phyloP scores from a whole-genome alignment of 2,797 vertebrate genomes.

The Adrianichthys oophorus region DNA sequence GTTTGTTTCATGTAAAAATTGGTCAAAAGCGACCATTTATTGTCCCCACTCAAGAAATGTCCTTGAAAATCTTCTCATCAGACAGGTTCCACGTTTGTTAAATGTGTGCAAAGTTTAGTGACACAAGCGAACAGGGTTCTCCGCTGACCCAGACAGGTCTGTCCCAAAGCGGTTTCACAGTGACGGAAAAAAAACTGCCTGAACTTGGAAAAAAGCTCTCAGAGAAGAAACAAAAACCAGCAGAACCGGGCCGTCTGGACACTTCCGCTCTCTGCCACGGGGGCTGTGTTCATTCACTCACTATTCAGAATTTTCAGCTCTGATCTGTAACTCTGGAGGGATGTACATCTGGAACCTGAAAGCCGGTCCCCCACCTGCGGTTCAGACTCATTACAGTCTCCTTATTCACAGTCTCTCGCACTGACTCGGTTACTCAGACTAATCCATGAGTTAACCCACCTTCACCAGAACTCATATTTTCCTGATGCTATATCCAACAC shows the following conservation, averaged over 20 bases:
- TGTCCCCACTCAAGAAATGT: slow-evolving; percentile 39
- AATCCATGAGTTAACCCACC: slow-evolving; percentile 39
- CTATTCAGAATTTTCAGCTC: slow-evolving; percentile 71
- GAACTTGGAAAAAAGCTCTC: slow-evolving; percentile 68
- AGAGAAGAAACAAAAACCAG: slow-evolving; percentile 48
- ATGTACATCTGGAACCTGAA: slow-evolving; percentile 69
- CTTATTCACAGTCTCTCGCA: slow-evolving; percentile 24
- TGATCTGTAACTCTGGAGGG: slow-evolving; percentile 65
- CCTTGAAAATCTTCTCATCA: slow-evolving; percentile 53
- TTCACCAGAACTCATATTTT: slow-evolving; percentile 48
- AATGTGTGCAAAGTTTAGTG: too few relatives aligned
- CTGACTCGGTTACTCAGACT: slow-evolving; percentile 23
- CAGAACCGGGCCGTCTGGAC: slow-evolving; percentile 68
- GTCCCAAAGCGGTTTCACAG: slow-evolving; percentile 65
- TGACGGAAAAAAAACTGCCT: slow-evolving; percentile 73
- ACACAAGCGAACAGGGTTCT: slow-evolving; percentile 26
- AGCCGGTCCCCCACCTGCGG: slow-evolving; percentile 39
- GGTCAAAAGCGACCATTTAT: slow-evolving; percentile 5
- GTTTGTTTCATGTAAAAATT: too few relatives aligned
- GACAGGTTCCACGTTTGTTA: background rate
- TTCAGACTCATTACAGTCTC: slow-evolving; percentile 45
- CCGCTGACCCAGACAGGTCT: slow-evolving; percentile 68
- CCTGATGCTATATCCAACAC: slow-evolving; percentile 20
- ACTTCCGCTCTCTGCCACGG: slow-evolving; percentile 58
- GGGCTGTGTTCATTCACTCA: slow-evolving; percentile 65